Base-by-base conservation (phyloP, 1,140 invertebrate species). In the Drosophila serrata region DNA sequence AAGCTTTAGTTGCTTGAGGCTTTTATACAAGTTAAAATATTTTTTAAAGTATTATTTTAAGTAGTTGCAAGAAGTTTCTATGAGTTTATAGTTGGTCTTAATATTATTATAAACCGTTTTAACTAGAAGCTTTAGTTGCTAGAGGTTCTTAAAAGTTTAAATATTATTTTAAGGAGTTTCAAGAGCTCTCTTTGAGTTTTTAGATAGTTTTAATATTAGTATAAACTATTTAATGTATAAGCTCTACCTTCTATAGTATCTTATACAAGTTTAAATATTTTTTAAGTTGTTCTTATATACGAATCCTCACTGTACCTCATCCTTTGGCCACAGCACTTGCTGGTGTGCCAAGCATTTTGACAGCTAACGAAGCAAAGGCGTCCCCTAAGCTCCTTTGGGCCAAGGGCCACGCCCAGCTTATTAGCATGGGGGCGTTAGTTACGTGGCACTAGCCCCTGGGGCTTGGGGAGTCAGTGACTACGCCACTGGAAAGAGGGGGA, bases 321-420 rank as follows among this genome's bases (percentile, higher is more conserved):
- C 55, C 55, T 57, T 57, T 42, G 13, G 22, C 45, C 45, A 9
- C 22, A 27, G 8, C 45, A 22, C 49, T 35, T 9, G 45, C 33
- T 37, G 51, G 51, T 37, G 13, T 75, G 58, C 15, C 74, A 63
- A 64, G 37, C 61, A 63, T 56, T 63, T 70, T 70, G 75, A 55
- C 53, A 73, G 59, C 77, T 78, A 79, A 79, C 77, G 77, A 79
- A 79, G 65, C 72, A 45, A 56, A 49, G 39, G 51, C 53, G 43
- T 3, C 68, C 42, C 67, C 42, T 29, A 58, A 60, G 48, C 39
- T 70, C 58, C 51, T 68, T 45, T 35, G 58, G 37, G 39, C 46
- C 17, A 17, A 35, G 19, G n/a, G 75, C 76, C 76, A 79, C 76
- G 75, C 76, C 75, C 76, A 59, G 75, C 67, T 78, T 72, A 79